Evolutionary conservation across 2,888 invertebrate species (phyloP).

Genomic region (Cremastinae sp.): DNA sequence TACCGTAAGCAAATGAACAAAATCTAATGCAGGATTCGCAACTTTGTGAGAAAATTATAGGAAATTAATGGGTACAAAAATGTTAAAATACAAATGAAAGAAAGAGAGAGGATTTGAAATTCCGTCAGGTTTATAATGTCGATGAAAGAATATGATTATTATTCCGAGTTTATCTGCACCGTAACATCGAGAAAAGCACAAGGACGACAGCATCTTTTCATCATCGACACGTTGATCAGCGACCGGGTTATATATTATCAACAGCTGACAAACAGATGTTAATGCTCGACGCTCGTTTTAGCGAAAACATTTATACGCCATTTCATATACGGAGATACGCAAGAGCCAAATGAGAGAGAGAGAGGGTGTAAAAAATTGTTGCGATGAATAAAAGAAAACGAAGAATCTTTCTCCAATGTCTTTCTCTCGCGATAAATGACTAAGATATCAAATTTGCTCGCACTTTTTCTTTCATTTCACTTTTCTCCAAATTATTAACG

Average conservation of each 20-base stretch:
- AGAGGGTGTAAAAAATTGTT: too few species aligned
- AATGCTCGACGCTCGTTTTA: slow-evolving; percentile 25
- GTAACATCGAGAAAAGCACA: slow-evolving; percentile 3
- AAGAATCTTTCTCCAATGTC: background rate
- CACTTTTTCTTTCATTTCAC: background rate
- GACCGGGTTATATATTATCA: slow-evolving; percentile 44
- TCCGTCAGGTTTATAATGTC: too few species aligned
- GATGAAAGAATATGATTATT: too few species aligned
- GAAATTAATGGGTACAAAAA: too few species aligned
- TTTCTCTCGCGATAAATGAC: too few species aligned
- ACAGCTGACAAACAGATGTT: slow-evolving; percentile 61
- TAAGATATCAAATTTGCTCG: background rate
- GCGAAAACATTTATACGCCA: slow-evolving; percentile 35
- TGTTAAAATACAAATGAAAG: too few species aligned
- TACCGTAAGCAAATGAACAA: too few species aligned
- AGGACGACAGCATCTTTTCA: slow-evolving; percentile 48
- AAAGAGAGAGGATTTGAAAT: too few species aligned
- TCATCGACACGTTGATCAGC: slow-evolving; percentile 42
- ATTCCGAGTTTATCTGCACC: slow-evolving; percentile 3
- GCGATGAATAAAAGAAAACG: background rate
- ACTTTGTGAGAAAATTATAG: too few species aligned
- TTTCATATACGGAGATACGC: background rate
- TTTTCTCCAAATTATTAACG: too few species aligned
- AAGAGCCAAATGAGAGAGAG: background rate
- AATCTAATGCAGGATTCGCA: too few species aligned